Evolutionary conservation across 2,797 vertebrate species (phyloP).

Genomic region (Vireo griseus): DNA sequence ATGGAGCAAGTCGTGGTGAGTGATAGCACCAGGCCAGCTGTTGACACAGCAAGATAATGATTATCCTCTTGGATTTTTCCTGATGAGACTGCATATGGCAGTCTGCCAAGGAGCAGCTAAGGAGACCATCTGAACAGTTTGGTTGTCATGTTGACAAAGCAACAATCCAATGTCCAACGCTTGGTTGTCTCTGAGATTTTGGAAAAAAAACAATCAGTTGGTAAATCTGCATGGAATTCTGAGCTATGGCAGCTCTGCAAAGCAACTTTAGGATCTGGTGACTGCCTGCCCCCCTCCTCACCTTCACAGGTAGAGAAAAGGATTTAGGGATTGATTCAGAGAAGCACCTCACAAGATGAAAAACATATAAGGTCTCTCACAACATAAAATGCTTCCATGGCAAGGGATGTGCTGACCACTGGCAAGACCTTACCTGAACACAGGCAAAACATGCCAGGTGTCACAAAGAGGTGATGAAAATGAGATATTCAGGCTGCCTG

Average conservation of each 20-base stretch:
- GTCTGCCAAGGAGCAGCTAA: not conserved
- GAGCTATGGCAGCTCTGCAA: not conserved
- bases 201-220: not conserved
- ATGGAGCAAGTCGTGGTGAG: not conserved
- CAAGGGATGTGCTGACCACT: not conserved
- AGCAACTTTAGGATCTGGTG: not conserved
- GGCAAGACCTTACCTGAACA: not conserved
- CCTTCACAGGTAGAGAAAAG: not conserved
- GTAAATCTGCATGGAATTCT: not conserved
- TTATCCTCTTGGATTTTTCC: constrained; percentile 41
- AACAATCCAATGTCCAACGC: fast-evolving
- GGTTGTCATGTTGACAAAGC: not conserved
- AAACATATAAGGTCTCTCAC: not conserved
- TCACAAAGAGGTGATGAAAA: not conserved
- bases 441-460: not conserved
- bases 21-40: not conserved
- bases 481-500: not conserved
- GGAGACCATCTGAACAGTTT: not conserved
- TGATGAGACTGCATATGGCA: constrained; percentile 10
- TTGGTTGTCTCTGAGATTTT: not conserved
- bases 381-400: not conserved
- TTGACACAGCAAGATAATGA: constrained; percentile 47
- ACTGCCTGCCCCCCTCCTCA: not conserved
- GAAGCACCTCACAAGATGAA: not conserved
- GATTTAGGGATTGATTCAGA: not conserved